These are phyloP conservation scores for Telmatochromis sp. DNA, from an alignment of 2,113 vertebrate species.

Conservation along the genomic window DNA sequence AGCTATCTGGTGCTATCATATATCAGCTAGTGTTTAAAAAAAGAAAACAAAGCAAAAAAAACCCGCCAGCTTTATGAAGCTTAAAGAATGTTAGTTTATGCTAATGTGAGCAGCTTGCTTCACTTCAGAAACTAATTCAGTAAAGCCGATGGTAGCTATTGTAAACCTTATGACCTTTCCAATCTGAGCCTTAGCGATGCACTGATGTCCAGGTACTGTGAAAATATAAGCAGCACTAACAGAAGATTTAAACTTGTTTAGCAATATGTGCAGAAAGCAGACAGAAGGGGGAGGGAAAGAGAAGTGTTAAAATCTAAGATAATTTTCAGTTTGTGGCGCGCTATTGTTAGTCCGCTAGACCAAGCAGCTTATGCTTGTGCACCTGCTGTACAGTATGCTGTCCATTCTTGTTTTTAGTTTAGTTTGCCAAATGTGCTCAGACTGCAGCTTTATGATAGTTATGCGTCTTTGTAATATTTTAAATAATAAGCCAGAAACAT, in stretches of 20 bases:
- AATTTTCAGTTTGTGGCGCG: background rate
- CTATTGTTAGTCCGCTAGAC: conserved; percentile 4
- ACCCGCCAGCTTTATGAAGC: accelerated
- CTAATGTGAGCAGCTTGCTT: background rate
- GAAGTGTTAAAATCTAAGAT: background rate
- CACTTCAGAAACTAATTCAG: background rate
- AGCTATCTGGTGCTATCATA: background rate
- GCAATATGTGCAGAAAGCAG: background rate
- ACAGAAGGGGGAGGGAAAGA: background rate
- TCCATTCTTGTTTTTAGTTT: background rate
- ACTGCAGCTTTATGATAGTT: background rate
- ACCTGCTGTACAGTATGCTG: conserved; percentile 15
- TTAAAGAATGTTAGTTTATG: background rate
- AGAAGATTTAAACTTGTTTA: background rate
- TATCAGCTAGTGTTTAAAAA: background rate
- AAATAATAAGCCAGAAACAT: background rate
- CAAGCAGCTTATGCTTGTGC: background rate
- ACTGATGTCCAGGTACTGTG: background rate
- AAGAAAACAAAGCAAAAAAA: accelerated
- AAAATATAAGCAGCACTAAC: background rate
- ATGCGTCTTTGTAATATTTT: background rate
- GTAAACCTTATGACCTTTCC: background rate
- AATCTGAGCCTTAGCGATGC: background rate
- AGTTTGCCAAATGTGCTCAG: background rate
- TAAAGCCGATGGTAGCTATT: background rate